Percentiles rank a stretch among this genome's conserved stretches.
Conservation (phyloP, 2,888 invertebrate genomes). For the Sepiola atlantica region DNA sequence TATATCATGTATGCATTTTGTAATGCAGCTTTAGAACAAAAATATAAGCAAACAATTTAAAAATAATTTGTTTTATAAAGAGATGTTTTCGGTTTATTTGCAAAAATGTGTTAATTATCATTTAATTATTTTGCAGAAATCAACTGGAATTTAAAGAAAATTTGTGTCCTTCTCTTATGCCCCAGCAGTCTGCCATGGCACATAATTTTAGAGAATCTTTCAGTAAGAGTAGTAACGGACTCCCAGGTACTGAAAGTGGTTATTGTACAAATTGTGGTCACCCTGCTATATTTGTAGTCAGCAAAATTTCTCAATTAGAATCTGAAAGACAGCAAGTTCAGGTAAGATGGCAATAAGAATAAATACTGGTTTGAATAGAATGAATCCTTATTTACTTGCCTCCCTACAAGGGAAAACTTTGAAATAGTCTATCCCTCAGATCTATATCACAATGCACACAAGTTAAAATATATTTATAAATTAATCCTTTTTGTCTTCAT, state of each 20-base stretch:
- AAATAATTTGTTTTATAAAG: background rate
- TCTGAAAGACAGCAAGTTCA: conserved; percentile 66
- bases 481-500: too few relatives aligned
- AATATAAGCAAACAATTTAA: background rate
- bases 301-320: conserved; percentile 65
- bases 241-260: conserved; percentile 51
- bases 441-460: too few relatives aligned
- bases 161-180: background rate
- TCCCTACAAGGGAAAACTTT: too few relatives aligned
- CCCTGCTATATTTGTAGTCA: conserved; percentile 61
- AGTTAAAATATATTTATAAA: too few relatives aligned
- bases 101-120: background rate
- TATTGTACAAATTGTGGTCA: conserved; percentile 20
- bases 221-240: conserved; percentile 57
- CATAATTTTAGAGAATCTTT: conserved; percentile 51
- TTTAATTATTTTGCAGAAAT: conserved; percentile 55
- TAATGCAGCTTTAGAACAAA: background rate
- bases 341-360: conserved; percentile 55
- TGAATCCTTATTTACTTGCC: too few relatives aligned
- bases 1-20: too few relatives aligned
- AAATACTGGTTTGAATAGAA: background rate
- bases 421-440: too few relatives aligned
- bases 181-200: background rate
- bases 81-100: background rate
- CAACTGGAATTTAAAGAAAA: conserved; percentile 66